Evolutionary conservation across 2,888 invertebrate genomes (phyloP).

Genomic region (Papilio gigon): DNA sequence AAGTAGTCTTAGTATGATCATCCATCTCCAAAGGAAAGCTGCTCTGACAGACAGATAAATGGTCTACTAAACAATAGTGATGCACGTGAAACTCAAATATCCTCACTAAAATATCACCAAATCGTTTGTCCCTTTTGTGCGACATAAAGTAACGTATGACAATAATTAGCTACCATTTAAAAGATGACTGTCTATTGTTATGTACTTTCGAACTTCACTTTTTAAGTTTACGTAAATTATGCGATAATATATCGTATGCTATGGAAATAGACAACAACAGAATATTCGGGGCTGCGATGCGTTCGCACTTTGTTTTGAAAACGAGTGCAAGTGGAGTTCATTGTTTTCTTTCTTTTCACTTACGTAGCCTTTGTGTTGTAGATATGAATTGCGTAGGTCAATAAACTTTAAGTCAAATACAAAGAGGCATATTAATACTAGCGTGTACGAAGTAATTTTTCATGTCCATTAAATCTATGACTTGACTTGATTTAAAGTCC

Average conservation of each 20-base stretch:
- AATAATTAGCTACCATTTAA: conserved; percentile 57
- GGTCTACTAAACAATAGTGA: conserved; percentile 45
- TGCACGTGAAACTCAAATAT: conserved; percentile 45
- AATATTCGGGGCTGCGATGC: neutral
- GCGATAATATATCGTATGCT: conserved; percentile 42
- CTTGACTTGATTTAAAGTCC: too few relatives aligned
- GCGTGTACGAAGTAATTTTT: too few relatives aligned
- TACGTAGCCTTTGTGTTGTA: conserved; percentile 33
- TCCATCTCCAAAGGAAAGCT: conserved; percentile 50
- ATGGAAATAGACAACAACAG: conserved; percentile 40
- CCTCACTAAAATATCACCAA: conserved; percentile 47
- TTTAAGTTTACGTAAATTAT: conserved; percentile 26
- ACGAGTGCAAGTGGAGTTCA: conserved; percentile 31
- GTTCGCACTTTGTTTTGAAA: conserved; percentile 25
- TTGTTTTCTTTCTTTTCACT: conserved; percentile 34
- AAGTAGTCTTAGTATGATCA: too few relatives aligned
- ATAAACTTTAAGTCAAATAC: conserved; percentile 14
- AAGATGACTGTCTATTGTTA: conserved; percentile 51
- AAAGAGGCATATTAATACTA: neutral
- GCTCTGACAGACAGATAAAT: conserved; percentile 43
- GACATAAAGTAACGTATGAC: conserved; percentile 51
- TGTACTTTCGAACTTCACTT: conserved; percentile 49
- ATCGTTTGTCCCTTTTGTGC: conserved; percentile 50
- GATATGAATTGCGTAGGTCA: conserved; percentile 26
- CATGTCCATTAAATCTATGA: too few relatives aligned